phyloP scores from a whole-genome alignment of 92 coral and sea anemone species.

The Paragorgia papillata region DNA sequence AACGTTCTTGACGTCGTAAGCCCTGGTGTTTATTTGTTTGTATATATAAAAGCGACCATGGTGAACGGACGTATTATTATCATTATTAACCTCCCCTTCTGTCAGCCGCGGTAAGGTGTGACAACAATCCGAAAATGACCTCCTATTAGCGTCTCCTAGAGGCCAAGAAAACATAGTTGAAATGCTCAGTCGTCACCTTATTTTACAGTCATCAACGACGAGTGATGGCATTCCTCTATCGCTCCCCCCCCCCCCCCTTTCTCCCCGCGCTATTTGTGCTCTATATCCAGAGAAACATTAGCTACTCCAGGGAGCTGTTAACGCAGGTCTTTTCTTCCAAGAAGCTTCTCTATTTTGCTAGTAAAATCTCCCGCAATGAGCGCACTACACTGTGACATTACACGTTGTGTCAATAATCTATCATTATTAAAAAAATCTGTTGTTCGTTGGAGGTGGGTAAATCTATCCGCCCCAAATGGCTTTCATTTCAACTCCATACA shows the following conservation, averaged over 20 bases:
- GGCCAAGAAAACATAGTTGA: background rate
- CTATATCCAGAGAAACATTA: too few species aligned
- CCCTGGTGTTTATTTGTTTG: background rate
- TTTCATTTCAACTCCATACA: background rate
- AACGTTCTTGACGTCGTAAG: background rate
- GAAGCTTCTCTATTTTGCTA: background rate
- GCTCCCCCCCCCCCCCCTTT: too few species aligned
- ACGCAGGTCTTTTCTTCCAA: background rate
- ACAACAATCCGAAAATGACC: background rate
- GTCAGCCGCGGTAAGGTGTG: background rate
- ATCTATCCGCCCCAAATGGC: background rate
- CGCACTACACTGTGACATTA: background rate
- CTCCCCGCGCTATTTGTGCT: too few species aligned
- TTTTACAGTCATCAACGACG: too few species aligned
- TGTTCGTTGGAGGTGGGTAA: background rate
- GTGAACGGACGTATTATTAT: background rate
- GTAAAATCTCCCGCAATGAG: conserved; percentile 11
- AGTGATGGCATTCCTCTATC: too few species aligned
- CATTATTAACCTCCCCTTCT: background rate
- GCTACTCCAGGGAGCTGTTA: too few species aligned
- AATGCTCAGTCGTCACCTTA: background rate
- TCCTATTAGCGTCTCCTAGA: background rate
- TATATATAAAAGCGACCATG: background rate
- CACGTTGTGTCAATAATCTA: background rate
- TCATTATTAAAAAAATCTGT: background rate